Base-by-base conservation (phyloP, 2,797 vertebrate species). In the Liparis tanakae region DNA sequence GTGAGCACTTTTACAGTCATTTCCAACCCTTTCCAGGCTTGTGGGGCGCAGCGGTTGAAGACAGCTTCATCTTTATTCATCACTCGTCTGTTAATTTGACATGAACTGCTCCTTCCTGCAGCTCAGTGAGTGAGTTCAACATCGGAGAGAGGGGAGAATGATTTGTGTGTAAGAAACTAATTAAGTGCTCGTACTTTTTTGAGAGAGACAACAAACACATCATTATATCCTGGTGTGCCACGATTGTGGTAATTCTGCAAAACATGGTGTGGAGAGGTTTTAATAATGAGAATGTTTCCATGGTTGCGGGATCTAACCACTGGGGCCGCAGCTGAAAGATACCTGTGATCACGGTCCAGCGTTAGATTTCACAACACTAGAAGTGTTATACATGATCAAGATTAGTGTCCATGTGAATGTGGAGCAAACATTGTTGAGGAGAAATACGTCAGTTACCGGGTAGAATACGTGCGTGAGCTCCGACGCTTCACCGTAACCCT, bases 191-290 rank as follows among this genome's bases (percentile, higher is more conserved):
- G 54, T 13, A 1, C 51, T 15, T 25, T 39, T 65, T 33, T 22
- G 9, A 48, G 34, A 10, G 22, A 44, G 10, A 54, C 14, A 22
- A 53, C 15, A 65, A 64, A 56, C 12, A 14, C 43, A 39, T 14
- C 17, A 33, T 13, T 34, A n/a, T 44, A 7, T 51, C 7, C 17
- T 25, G 1, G 9, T 37, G 53, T 59, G 48, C 7, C 48, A 14
- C 53, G 15, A 65, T 36, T 10, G 2, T 13, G 37, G 2, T 4
- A 20, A 3, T 33, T 48, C 10, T 70, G 22, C 20, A 65, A 43
- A 59, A 76, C 37, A 57, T 20, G 51, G 10, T 44, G 20, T 64
- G 36, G 54, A 74, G n/a, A 2, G n/a, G 33, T 63, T 72, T 71
- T 1, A 50, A 46, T 15, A 58, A 1, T 8, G 8, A 73, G 70